Percentiles rank a stretch among this genome's conserved stretches.
phyloP scores from a whole-genome alignment of 2,888 invertebrate genomes.

The Anoplius nigerrimus region DNA sequence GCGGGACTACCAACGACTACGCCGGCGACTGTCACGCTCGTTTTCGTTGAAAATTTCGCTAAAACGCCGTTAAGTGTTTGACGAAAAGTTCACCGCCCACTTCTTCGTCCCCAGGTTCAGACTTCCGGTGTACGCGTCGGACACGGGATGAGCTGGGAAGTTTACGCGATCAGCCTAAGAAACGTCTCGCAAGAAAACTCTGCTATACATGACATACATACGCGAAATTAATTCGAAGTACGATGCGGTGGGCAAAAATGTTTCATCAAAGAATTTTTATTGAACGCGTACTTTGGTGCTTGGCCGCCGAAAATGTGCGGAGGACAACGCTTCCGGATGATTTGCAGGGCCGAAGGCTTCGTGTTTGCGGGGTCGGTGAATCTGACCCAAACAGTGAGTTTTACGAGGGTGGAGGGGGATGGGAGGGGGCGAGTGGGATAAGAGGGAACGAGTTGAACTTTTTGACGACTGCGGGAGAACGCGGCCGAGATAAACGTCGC shows the following conservation, averaged over 20 bases:
- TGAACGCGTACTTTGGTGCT: too few relatives aligned
- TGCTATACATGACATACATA: too few relatives aligned
- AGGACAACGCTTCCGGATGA: constrained; percentile 10
- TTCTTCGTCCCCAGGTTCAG: constrained; percentile 15
- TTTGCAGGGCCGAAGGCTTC: constrained; percentile 23
- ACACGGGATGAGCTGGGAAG: too few relatives aligned
- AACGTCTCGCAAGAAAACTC: too few relatives aligned
- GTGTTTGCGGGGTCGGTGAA: constrained; percentile 21
- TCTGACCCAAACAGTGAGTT: not conserved
- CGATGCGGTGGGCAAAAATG: too few relatives aligned
- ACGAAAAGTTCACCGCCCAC: constrained; percentile 18
- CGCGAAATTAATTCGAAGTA: too few relatives aligned
- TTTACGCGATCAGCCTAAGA: too few relatives aligned
- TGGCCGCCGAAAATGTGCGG: constrained; percentile 7
- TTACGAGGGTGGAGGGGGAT: constrained; percentile 29
- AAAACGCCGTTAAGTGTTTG: constrained; percentile 18
- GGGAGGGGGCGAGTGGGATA: constrained; percentile 35
- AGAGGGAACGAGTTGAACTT: constrained; percentile 52
- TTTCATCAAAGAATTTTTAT: too few relatives aligned
- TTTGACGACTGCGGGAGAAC: constrained; percentile 50
- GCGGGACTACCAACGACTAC: not conserved
- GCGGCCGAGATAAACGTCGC: constrained; percentile 51
- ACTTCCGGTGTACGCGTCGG: too few relatives aligned
- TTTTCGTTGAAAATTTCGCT: constrained; percentile 32
- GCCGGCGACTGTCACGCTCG: constrained; percentile 3